A percentile compares a stretch with the other conserved stretches of the same genome.
Evolutionary conservation across 2,113 vertebrate species (phyloP).

Genomic region (Pitta sordida): DNA sequence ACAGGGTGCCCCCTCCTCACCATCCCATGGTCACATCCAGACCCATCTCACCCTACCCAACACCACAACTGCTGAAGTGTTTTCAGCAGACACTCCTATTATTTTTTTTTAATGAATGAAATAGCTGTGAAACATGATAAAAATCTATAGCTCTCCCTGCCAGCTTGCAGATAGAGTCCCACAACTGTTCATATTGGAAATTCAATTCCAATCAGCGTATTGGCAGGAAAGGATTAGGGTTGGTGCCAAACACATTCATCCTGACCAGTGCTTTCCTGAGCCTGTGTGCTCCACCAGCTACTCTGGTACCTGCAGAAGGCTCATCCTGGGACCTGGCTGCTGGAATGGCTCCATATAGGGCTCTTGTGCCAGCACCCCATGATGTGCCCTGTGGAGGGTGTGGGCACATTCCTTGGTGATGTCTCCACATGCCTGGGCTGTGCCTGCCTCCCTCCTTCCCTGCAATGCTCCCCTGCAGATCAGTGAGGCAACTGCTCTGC

Average conservation of each 20-base stretch:
- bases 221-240: slow-evolving; percentile 26
- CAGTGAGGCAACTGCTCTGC: background rate
- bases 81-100: background rate
- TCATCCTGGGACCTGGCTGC: background rate
- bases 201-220: slow-evolving; percentile 36
- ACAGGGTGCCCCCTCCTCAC: fast-evolving
- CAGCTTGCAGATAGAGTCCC: background rate
- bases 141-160: slow-evolving; percentile 4
- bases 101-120: background rate
- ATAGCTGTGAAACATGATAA: slow-evolving; percentile 38
- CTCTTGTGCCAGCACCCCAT: background rate
- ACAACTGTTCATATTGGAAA: background rate
- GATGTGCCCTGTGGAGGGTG: background rate
- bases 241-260: background rate
- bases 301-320: background rate
- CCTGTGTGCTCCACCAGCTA: background rate
- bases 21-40: background rate
- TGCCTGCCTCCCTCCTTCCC: background rate
- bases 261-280: background rate
- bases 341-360: background rate
- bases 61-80: fast-evolving
- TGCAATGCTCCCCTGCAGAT: background rate
- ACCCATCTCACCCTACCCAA: background rate
- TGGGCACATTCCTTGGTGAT: slow-evolving; percentile 1
- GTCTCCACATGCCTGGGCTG: background rate